These are phyloP conservation scores for Crotalus horridus DNA, from an alignment of 2,113 vertebrate species.

Conservation along the genomic window DNA sequence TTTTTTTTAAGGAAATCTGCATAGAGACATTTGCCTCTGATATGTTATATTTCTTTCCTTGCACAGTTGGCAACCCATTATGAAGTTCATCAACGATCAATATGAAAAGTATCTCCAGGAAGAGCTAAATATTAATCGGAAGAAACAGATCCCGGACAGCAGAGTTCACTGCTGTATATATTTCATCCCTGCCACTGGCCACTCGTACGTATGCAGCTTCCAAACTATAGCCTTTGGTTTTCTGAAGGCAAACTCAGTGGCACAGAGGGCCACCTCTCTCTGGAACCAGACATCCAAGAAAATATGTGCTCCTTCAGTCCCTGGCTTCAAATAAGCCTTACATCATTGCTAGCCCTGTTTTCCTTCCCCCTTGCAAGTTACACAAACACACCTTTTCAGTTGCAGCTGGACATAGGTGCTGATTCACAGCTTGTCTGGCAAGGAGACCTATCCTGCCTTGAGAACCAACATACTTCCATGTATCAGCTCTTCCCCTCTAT, in stretches of 20 bases:
- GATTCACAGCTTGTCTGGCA: background rate
- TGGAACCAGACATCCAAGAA: background rate
- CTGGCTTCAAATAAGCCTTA: background rate
- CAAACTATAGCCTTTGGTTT: background rate
- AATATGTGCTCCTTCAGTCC: background rate
- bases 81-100: slow-evolving; percentile 98
- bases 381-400: background rate
- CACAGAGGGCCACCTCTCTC: too few relatives aligned
- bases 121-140: slow-evolving; percentile 92
- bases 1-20: background rate
- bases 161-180: slow-evolving; percentile 98
- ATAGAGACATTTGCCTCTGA: rapidly evolving
- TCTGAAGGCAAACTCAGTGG: too few relatives aligned
- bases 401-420: background rate
- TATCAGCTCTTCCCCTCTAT: background rate
- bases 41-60: background rate
- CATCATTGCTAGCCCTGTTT: background rate
- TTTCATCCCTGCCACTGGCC: slow-evolving; percentile 96
- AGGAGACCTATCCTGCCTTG: background rate
- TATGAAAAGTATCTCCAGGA: slow-evolving; percentile 97
- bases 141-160: slow-evolving; percentile 93
- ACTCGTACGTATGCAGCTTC: slow-evolving; percentile 77
- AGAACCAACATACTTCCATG: background rate
- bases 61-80: slow-evolving; percentile 94
- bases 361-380: background rate